Base-by-base conservation (phyloP, 2,797 vertebrate genomes). In the Etheostoma nigrum region DNA sequence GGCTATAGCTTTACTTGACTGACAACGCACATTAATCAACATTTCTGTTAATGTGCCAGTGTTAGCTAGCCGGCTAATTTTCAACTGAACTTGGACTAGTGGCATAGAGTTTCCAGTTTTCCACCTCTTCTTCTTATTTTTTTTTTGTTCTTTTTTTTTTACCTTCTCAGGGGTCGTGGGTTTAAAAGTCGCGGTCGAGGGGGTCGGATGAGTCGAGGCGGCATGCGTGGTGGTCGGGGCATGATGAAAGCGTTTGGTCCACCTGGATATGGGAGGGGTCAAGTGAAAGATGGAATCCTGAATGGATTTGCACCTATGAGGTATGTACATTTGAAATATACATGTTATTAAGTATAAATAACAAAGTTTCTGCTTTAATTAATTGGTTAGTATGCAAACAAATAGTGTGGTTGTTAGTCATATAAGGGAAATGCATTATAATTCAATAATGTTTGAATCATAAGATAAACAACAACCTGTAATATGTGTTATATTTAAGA, bases 261-360 rank as follows among this genome's bases (percentile, higher is more conserved):
- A 44, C 90, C 90, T 8, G 89, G 90, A 61, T 82, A 72, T 40
- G 88, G 86, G 74, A 93, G 94, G 74, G 93, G 91, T 42, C 86
- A 88, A 81, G 81, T 75, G n/a, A 89, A 79, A 44, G 87, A 93
- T 42, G 88, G 86, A 68, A 81, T 71, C 52, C 88, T 91, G 72
- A 95, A 95, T 60, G 95, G 93, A 87, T 88, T 94, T 68, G 82
- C 82, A 77, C 93, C 91, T 54, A 94, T 93, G 85, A 95, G 95
- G 94, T 95, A 84, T 7, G 33, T 6, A 47, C 5, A 33, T 27
- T 69, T 67, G 25, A 65, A 27, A 36, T n/a, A 40, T 21, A 27
- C 23, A 49, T 8, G 4, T 14, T 49, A 6, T 64, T 1, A 45
- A 47, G 2, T 40, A 16, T 25, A 18, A 15, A 49, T 54, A 9